Conservation (phyloP, 2,113 vertebrate genomes). For the human (Homo sapiens) region DNA sequence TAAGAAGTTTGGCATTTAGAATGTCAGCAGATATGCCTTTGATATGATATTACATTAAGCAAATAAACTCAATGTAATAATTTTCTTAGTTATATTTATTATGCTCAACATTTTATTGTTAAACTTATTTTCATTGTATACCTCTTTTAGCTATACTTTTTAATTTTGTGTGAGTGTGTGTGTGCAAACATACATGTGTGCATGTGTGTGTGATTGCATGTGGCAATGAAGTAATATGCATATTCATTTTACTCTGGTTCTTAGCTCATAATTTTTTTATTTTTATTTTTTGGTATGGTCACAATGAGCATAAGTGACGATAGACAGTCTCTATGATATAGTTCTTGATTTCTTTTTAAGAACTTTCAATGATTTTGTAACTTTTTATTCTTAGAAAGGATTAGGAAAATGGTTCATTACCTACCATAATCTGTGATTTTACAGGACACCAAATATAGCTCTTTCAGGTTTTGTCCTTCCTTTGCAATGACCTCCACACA, state of each 20-base stretch:
- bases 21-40: neutral
- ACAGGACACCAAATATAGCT: conserved; percentile 98
- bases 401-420: conserved; percentile 74
- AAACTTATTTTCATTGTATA: neutral
- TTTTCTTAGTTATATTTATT: neutral
- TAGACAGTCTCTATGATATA: neutral
- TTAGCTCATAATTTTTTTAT: neutral
- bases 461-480: conserved; percentile 96
- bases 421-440: conserved; percentile 99
- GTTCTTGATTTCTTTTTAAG: conserved; percentile 16
- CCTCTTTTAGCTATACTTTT: neutral
- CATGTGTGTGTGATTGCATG: neutral
- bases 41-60: neutral
- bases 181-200: rapidly evolving
- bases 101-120: neutral
- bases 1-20: neutral
- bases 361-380: conserved; percentile 7
- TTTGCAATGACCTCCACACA: conserved; percentile 99
- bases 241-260: neutral
- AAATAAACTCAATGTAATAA: neutral
- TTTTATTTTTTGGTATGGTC: neutral
- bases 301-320: neutral
- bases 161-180: neutral
- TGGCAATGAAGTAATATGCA: neutral
- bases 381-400: conserved; percentile 26